Conservation (phyloP, 1,140 invertebrate genomes). For the Theocolax elegans region DNA sequence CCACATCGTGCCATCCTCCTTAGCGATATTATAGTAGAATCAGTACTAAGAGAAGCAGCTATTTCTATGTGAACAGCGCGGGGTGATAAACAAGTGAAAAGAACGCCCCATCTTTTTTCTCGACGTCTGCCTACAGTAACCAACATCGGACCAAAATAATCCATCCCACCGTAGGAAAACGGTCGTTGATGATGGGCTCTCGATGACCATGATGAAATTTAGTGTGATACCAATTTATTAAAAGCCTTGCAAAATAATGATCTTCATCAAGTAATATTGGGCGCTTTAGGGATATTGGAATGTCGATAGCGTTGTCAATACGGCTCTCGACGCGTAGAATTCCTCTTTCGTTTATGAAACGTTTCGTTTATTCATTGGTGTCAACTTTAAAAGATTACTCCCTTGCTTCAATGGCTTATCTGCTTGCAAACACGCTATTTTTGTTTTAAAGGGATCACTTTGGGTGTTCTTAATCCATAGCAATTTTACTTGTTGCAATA, state of each 20-base stretch:
- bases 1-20: constrained; percentile 46
- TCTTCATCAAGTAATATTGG: constrained; percentile 4
- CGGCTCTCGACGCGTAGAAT: too few relatives aligned
- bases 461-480: too few relatives aligned
- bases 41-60: constrained; percentile 36
- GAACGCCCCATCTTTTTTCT: constrained; percentile 53
- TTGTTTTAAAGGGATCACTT: too few relatives aligned
- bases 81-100: constrained; percentile 51
- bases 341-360: too few relatives aligned
- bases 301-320: too few relatives aligned
- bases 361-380: too few relatives aligned
- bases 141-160: constrained; percentile 53
- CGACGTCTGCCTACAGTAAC: constrained; percentile 43
- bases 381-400: too few relatives aligned
- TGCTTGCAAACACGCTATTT: too few relatives aligned
- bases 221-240: constrained; percentile 38
- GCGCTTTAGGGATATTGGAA: too few relatives aligned
- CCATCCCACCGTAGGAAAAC: constrained; percentile 51
- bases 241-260: background rate
- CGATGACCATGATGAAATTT: constrained; percentile 30
- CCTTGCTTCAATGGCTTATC: too few relatives aligned
- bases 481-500: too few relatives aligned
- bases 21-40: constrained; percentile 46
- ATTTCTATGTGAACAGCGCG: constrained; percentile 50
- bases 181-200: constrained; percentile 38